Evolutionary conservation across 1,140 invertebrate genomes (phyloP).

Genomic region (Proales similis): DNA sequence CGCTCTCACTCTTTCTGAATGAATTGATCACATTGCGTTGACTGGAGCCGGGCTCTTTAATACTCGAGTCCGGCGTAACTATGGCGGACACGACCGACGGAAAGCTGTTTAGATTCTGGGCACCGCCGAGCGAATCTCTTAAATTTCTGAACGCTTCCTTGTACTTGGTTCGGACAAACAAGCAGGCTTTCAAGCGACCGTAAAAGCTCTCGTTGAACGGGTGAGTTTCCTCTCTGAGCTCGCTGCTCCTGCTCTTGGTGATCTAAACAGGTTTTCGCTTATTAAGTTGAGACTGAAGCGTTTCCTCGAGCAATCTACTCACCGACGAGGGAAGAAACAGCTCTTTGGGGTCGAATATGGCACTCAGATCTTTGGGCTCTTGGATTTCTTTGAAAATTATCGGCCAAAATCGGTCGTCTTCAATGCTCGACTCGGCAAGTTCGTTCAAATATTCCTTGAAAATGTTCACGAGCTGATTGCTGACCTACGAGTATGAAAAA

Average conservation of each 20-base stretch:
- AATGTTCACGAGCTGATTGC: conserved; percentile 49
- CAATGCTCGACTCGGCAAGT: conserved; percentile 44
- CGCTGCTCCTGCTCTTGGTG: neutral
- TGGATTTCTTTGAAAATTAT: conserved; percentile 42
- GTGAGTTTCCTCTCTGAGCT: conserved; percentile 14
- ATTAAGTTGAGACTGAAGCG: neutral
- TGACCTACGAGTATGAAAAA: conserved; percentile 44
- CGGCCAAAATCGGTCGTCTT: conserved; percentile 47
- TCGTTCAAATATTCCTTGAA: conserved; percentile 51
- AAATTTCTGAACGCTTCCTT: conserved; percentile 46
- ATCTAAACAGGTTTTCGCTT: neutral
- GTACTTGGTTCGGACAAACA: conserved; percentile 47
- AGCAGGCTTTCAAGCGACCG: conserved; percentile 46
- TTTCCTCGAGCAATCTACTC: conserved; percentile 46
- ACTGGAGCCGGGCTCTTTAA: neutral
- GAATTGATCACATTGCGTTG: conserved; percentile 2
- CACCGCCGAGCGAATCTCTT: conserved; percentile 46
- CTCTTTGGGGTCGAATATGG: conserved; percentile 40
- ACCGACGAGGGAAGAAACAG: conserved; percentile 43
- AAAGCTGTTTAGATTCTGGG: conserved; percentile 46
- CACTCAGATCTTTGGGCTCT: conserved; percentile 1
- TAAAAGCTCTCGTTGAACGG: conserved; percentile 43
- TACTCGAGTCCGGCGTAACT: conserved; percentile 38
- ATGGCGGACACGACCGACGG: conserved; percentile 46
- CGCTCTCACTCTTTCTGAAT: conserved; percentile 6